Evolutionary conservation across 2,888 invertebrate species (phyloP).

Genomic region (Seira ritae): DNA sequence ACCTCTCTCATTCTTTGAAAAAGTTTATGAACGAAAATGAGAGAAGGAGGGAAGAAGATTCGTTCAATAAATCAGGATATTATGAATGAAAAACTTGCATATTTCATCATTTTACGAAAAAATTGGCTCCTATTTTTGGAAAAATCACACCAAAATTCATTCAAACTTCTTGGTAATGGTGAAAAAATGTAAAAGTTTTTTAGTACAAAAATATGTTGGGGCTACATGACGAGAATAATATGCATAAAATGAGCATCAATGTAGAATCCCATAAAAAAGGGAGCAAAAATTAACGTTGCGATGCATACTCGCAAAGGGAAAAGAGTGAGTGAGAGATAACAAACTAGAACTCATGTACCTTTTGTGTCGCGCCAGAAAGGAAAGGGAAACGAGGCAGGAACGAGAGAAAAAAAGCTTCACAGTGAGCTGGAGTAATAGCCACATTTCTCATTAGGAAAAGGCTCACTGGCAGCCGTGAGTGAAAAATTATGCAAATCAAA

Average conservation of each 20-base stretch:
- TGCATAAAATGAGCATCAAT: slow-evolving; percentile 9
- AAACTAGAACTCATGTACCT: too few species aligned
- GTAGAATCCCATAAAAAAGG: neutral
- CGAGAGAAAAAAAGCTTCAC: slow-evolving; percentile 58
- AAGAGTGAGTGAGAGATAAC: neutral
- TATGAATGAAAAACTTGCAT: slow-evolving; percentile 44
- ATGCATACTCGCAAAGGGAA: slow-evolving; percentile 1
- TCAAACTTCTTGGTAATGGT: slow-evolving; percentile 24
- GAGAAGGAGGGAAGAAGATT: neutral
- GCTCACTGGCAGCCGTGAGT: slow-evolving; percentile 73
- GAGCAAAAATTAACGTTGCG: neutral
- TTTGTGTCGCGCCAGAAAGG: slow-evolving; percentile 17
- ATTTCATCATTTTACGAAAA: slow-evolving; percentile 56
- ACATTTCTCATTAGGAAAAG: slow-evolving; percentile 73
- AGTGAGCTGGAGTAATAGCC: slow-evolving; percentile 55
- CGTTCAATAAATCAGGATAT: slow-evolving; percentile 57
- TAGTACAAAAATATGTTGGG: slow-evolving; percentile 24
- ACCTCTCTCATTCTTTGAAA: too few species aligned
- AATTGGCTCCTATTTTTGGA: slow-evolving; percentile 32
- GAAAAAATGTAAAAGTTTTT: slow-evolving; percentile 8
- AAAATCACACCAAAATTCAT: slow-evolving; percentile 32
- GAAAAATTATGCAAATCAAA: slow-evolving; percentile 74
- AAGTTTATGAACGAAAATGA: slow-evolving; percentile 24
- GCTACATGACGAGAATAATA: slow-evolving; percentile 3
- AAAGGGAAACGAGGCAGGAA: slow-evolving; percentile 34